Evolutionary conservation across 2,113 vertebrate genomes (phyloP), one percentile per base, ranked within the genome.

Genomic region (Thunnus maccoyii): DNA sequence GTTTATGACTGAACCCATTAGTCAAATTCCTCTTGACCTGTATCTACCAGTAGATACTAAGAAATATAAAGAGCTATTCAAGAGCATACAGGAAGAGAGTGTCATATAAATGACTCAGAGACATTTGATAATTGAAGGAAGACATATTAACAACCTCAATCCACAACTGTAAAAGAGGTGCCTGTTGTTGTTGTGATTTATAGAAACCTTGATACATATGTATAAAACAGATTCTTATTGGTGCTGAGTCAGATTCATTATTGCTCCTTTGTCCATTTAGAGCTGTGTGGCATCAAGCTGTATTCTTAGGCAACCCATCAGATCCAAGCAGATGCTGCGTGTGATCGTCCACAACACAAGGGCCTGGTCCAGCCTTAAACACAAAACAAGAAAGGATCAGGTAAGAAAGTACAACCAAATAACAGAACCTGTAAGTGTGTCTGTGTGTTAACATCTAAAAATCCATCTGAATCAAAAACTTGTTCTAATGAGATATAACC

Each of bases 361-460:
- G 93, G 9, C 93, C 93, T 44, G 93, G 93, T 78, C 93, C 93
- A 89, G 82, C 88, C 93, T 93, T 25, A 1, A 87, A 86, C 20
- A 74, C 36, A 76, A 54, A 65, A 51, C 8, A 62, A 58, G 10
- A 65, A 63, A 8, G 30, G 7, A 27, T 51, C 3, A 12, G 8
- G 5, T 22, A 2, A 15, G 7, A 5, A 10, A 48, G 3, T 54
- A 41, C 17, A 2, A 48, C 4, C 2, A 72, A 50, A 63, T 10
- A 27, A 27, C 1, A 47, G 2, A 72, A 17, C 55, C 18, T 36
- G 1, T 47, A 25, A 22, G 36, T 41, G n/a, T 18, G 9, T 46
- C 1, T 41, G 2, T 41, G 2, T 25, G 57, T 69, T 68, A 41
- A 50, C 16, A 61, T 69, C 16, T 18, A n/a, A 11, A 46, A 63